Evolutionary conservation across 2,888 invertebrate species (phyloP), one percentile per base, ranked within the genome.

Genomic region (Celastrina argiolus): DNA sequence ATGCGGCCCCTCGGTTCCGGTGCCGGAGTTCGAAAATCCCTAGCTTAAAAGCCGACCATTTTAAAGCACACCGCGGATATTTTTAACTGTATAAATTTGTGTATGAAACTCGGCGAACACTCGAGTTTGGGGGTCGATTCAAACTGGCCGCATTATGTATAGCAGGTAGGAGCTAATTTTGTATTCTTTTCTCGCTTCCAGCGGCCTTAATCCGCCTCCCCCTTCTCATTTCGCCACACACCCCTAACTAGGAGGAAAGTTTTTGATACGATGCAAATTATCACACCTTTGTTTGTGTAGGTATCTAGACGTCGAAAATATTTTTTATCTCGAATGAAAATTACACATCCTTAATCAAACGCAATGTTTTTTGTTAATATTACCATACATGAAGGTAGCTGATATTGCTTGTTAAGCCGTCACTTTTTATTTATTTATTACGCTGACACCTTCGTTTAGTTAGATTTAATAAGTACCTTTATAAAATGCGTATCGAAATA

Each of bases 161-260:
- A 85, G 86, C 90, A 90, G 90, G 90, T 91, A 90, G 88, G 81
- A 80, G 81, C 91, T 91, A 91, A 91, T 91, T 91, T 87, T 88
- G 91, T 91, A 91, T 91, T 91, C 91, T 90, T 91, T 90, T 87
- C 89, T 88, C 88, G 90, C 85, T 84, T 82, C 80, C 78, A 80
- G 81, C 84, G 84, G 87, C 87, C 89, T 88, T 90, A 90, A 90
- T 90, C 88, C 88, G 83, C 84, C 85, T 84, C 77, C 76, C 76
- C 76, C 79, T 78, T 70, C 76, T 77, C 78, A 67, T 67, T 75
- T 75, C 76, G 75, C 78, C 79, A 71, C 77, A 76, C 68, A 69
- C 63, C 83, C 85, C 86, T 59, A 88, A 88, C 87, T 85, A 88
- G 87, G 85, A 85, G 84, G 84, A 88, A 90, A 88, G 83, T 88